phyloP scores from a whole-genome alignment of 2,113 vertebrate genomes.

The Morone chrysops region DNA sequence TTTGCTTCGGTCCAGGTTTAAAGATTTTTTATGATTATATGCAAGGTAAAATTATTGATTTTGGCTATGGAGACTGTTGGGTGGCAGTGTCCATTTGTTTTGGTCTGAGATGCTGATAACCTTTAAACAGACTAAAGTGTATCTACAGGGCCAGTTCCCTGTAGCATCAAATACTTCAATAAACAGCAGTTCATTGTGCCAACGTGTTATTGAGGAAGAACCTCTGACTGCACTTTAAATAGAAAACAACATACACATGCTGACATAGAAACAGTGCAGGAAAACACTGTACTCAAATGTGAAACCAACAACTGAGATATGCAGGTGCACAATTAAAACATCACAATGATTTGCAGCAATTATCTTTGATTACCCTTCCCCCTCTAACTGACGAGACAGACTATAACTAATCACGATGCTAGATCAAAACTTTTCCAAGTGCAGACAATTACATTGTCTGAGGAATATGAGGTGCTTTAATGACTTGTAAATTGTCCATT shows the following conservation, averaged over 20 bases:
- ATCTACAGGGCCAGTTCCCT: not conserved
- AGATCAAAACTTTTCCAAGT: slow-evolving; percentile 70
- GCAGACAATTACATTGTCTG: slow-evolving; percentile 66
- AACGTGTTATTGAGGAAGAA: slow-evolving; percentile 28
- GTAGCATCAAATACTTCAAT: not conserved
- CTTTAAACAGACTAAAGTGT: not conserved
- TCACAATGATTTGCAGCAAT: slow-evolving; percentile 76
- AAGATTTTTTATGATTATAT: too few species aligned
- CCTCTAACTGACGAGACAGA: slow-evolving; percentile 57
- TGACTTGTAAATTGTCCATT: slow-evolving; percentile 28
- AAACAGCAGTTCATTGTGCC: not conserved
- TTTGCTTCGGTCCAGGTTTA: too few species aligned
- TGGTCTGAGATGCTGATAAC: too few species aligned
- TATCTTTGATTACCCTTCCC: slow-evolving; percentile 78
- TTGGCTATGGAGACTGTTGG: too few species aligned
- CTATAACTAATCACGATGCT: slow-evolving; percentile 65
- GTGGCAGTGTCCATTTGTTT: too few species aligned
- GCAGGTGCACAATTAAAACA: slow-evolving; percentile 78
- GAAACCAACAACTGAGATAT: slow-evolving; percentile 45
- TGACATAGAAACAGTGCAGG: not conserved
- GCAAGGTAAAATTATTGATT: too few species aligned
- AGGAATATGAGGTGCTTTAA: slow-evolving; percentile 21
- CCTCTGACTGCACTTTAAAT: not conserved
- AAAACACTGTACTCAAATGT: slow-evolving; percentile 23
- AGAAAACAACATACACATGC: slow-evolving; percentile 1